Base-by-base conservation (phyloP, 2,113 vertebrate species). In the Chrysochloris asiatica region DNA sequence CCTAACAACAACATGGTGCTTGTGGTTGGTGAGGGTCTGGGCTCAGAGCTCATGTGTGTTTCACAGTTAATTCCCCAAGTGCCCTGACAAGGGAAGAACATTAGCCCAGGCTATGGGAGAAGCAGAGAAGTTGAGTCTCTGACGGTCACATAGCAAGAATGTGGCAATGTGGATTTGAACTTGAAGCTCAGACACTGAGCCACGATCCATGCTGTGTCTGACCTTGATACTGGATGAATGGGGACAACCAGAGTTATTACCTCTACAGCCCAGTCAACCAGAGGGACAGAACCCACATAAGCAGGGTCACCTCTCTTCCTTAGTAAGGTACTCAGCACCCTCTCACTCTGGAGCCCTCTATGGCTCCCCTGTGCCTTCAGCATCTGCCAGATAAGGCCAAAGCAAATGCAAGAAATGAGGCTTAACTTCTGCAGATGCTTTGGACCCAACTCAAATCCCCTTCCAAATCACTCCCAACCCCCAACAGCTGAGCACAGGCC, bases 151-250 rank as follows among this genome's bases (percentile, higher is more conserved):
- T 56, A 75, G 77, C 56, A 16, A 63, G 76, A 52, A 52, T 0
- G 2, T 3, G 36, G 63, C 21, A 33, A 47, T 12, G 3, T 5
- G 9, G 56, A 52, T 45, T 11, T 88, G 71, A 71, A 63, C 22
- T 22, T 47, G 1, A 22, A 75, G 47, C 33, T 43, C 43, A 16
- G 92, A 79, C 21, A 47, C 33, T 73, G 36, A 89, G 38, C 19
- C 2, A 4, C 5, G 10, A 30, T 26, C 28, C 19, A 26, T 0
- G 0, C 28, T 16, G 2, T 38, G 12, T 56, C 21, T 22, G 4
- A 19, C 43, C 21, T 48, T 0, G 0, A 8, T 59, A 54, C 54
- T 54, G 10, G 30, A 30, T 54, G 19, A n/a, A 12, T 6, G 41
- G 56, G 11, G 33, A 0, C 48, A 45, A 43, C 6, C 0, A 0